Evolutionary conservation across 2,888 invertebrate species (phyloP).

Genomic region (Imbricaverruca yamaguchii): DNA sequence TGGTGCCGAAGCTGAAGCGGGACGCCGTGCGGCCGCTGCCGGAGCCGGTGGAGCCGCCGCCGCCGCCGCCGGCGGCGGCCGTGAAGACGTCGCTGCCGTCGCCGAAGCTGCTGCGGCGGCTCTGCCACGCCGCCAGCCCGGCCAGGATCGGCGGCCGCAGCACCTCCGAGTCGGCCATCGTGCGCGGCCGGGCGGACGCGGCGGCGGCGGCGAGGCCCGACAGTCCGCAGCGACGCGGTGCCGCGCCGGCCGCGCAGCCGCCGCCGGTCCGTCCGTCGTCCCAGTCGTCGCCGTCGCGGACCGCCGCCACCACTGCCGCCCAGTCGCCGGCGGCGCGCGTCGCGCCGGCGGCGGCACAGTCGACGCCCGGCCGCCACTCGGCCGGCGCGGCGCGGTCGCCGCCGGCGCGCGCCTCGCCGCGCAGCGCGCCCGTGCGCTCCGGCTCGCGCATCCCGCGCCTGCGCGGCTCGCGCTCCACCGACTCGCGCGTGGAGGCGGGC

Average conservation of each 20-base stretch:
- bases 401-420: neutral
- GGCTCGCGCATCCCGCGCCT: conserved; percentile 13
- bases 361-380: no score
- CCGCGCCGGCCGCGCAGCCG: neutral
- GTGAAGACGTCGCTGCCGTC: neutral
- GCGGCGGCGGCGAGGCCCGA: neutral
- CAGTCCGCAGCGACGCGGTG: neutral
- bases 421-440: neutral
- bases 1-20: neutral
- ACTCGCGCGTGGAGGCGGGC: conserved; percentile 2
- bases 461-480: conserved; percentile 15
- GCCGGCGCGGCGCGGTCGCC: neutral
- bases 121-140: neutral
- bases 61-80: neutral
- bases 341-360: no score
- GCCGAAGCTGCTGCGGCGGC: conserved; percentile 2
- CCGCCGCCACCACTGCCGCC: no score
- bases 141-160: neutral
- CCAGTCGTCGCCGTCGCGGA: no score
- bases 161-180: neutral
- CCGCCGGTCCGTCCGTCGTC: no score
- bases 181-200: neutral
- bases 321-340: no score
- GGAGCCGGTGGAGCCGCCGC: neutral
- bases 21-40: neutral